A percentile compares a stretch with the other conserved stretches of the same genome.
Conservation (phyloP, 2,888 invertebrate genomes). For the Lamellibrachia columna region DNA sequence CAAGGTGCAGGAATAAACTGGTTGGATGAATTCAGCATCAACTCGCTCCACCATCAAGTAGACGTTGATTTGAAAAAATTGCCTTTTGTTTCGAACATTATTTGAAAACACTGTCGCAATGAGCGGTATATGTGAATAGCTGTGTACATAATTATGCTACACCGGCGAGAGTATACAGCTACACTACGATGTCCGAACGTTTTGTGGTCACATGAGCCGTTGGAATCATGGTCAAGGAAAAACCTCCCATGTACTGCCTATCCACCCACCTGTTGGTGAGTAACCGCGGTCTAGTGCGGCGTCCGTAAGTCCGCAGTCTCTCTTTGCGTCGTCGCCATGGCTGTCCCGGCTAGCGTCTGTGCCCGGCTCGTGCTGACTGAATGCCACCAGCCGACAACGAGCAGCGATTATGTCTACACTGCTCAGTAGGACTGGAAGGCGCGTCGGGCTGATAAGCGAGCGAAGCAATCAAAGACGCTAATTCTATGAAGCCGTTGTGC, state of each 20-base stretch:
- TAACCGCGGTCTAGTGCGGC: neutral
- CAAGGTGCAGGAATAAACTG: neutral
- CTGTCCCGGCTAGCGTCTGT: neutral
- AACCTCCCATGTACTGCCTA: neutral
- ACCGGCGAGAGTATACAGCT: neutral
- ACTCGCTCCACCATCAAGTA: neutral
- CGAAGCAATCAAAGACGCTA: neutral
- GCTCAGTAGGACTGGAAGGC: neutral
- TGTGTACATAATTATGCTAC: neutral
- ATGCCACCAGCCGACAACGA: neutral
- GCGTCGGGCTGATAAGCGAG: neutral
- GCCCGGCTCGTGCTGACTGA: neutral
- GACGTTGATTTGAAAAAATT: neutral
- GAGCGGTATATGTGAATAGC: neutral
- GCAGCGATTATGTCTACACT: neutral
- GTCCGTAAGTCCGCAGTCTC: neutral
- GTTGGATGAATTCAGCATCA: neutral
- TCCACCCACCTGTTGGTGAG: neutral
- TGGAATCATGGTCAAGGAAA: neutral
- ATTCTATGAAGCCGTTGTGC: neutral
- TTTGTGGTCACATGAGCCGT: neutral
- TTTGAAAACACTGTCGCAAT: neutral
- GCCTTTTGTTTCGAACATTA: neutral
- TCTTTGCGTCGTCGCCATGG: neutral
- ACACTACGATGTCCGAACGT: neutral